A percentile compares a stretch with the other conserved stretches of the same genome.
phyloP scores from a whole-genome alignment of 2,888 invertebrate genomes.

The Cantharis flavilabris region DNA sequence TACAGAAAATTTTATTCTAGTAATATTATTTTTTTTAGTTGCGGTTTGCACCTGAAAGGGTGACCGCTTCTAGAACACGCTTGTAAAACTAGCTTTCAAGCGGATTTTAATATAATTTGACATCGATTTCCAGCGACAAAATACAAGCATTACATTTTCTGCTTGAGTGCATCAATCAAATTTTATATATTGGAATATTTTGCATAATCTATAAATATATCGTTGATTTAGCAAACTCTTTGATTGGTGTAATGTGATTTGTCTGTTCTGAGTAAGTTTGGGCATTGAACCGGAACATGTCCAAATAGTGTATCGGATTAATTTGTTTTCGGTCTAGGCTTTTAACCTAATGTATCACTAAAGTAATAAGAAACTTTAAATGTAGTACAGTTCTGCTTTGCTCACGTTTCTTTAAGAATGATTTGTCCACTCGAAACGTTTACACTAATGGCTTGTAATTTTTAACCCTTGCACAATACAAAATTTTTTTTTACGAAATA shows the following conservation, averaged over 20 bases:
- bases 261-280: conserved; percentile 23
- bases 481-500: background rate
- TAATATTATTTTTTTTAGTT: too few relatives aligned
- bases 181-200: background rate
- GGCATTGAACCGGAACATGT: conserved; percentile 42
- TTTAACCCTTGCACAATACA: background rate
- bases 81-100: background rate
- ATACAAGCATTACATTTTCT: too few relatives aligned
- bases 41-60: background rate
- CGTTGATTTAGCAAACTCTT: conserved; percentile 26
- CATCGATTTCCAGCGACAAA: too few relatives aligned
- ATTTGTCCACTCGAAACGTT: conserved; percentile 4
- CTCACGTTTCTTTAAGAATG: conserved; percentile 12
- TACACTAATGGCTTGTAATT: conserved; percentile 9
- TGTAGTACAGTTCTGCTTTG: conserved; percentile 25
- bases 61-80: background rate
- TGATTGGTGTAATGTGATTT: conserved; percentile 37
- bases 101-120: too few relatives aligned
- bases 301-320: conserved; percentile 45
- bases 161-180: conserved; percentile 5
- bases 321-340: conserved; percentile 44
- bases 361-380: conserved; percentile 39
- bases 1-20: background rate
- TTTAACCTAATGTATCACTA: conserved; percentile 46
- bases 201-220: conserved; percentile 15